Evolutionary conservation across 2,888 invertebrate genomes (phyloP), one percentile per base, ranked within the genome.

Genomic region (Tromatobia lineatoria): DNA sequence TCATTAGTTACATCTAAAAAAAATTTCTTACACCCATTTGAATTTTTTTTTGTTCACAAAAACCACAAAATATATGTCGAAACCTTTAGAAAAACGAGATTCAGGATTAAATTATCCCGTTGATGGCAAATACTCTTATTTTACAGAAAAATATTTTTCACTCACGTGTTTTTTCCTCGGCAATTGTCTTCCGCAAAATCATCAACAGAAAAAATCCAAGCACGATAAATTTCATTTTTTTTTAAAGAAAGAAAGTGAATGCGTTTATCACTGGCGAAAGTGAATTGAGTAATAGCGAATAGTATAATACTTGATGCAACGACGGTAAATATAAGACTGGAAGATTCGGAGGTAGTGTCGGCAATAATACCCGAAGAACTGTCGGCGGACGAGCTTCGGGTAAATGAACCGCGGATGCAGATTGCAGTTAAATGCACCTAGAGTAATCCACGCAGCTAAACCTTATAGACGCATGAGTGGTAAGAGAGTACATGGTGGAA

Each of bases 161-260:
- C 88, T 88, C 80, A 88, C 88, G 88, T 18, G 73, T 83, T 4
- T 82, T 73, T 64, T 80, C 80, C 23, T 82, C 80, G 74, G 78
- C 76, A 67, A 86, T 3, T 38, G 54, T 54, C 7, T 10, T 29
- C 10, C 66, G 23, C 50, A 71, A 29, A n/a, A 80, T 29, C 52
- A 29, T 20, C 25, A 50, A n/a, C 34, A 61, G 52, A 29, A 77
- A 38, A 29, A 73, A 64, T 47, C 76, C 77, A 47, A 77, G 34
- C 45, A 69, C 57, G 11, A 77, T 8, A 15, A 73, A 4, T 20
- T 18, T 77, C 83, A 80, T 80, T 47, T 73, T 83, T 42, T 11
- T 47, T 15, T 7, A 0, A 6, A 3, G 3, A 50, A 52, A 25
- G 3, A 20, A 45, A 23, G 34, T 47, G 8, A 50, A 64, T 2